These are phyloP conservation scores for Oscarella lobularis DNA, from an alignment of 37 sponge, comb jelly and placozoan species.

Conservation along the genomic window DNA sequence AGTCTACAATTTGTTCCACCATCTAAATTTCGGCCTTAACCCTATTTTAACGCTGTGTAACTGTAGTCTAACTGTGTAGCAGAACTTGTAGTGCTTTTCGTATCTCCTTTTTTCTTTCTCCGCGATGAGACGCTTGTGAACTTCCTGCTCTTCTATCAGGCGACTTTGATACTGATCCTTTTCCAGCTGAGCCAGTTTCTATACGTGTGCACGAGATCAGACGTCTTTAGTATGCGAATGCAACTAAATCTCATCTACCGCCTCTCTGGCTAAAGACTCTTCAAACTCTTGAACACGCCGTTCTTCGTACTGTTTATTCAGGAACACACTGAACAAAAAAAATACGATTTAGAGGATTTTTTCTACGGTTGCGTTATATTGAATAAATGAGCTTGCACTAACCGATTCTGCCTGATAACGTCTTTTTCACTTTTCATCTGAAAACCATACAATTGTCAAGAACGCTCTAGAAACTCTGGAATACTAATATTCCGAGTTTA, in stretches of 20 bases:
- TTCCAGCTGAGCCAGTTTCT: constrained; percentile 1
- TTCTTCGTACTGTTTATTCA: constrained; percentile 74
- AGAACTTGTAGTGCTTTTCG: not conserved
- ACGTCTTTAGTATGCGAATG: too few species aligned
- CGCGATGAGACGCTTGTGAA: constrained; percentile 23
- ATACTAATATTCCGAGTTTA: too few species aligned
- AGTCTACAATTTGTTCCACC: constrained; percentile 53
- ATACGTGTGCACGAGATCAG: too few species aligned
- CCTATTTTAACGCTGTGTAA: too few species aligned
- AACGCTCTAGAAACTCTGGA: too few species aligned
- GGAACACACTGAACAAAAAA: constrained; percentile 38
- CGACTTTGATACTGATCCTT: constrained; percentile 8
- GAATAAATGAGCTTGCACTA: too few species aligned
- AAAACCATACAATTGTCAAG: too few species aligned
- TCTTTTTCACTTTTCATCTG: not conserved
- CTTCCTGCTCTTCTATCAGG: constrained; percentile 11
- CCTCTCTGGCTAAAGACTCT: constrained; percentile 65
- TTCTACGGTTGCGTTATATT: too few species aligned
- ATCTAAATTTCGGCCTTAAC: too few species aligned
- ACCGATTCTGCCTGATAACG: constrained; percentile 1
- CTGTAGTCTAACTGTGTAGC: not conserved
- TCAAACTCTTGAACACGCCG: constrained; percentile 58
- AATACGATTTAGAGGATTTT: too few species aligned
- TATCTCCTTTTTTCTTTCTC: constrained; percentile 11
- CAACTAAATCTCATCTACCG: constrained; percentile 25